Conservation (phyloP, 2,888 invertebrate genomes). For the Hirtodrosophila trivittata region DNA sequence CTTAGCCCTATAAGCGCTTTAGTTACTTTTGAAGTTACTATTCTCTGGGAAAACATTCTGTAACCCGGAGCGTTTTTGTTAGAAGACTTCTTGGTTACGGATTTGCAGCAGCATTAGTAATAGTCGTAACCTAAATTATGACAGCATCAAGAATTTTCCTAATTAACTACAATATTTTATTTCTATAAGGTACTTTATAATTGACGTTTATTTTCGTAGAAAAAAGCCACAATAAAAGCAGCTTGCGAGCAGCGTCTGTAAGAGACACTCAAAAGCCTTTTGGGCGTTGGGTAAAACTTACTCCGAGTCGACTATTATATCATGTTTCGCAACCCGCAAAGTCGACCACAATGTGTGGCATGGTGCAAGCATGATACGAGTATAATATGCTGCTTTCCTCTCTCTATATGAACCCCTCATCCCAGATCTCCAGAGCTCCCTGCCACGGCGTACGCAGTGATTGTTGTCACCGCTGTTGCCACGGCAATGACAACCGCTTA, state of each 20-base stretch:
- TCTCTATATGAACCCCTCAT: too few species aligned
- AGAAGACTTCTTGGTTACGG: too few species aligned
- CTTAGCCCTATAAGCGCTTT: too few species aligned
- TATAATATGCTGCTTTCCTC: constrained; percentile 40
- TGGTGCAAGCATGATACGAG: constrained; percentile 44
- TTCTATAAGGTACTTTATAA: constrained; percentile 9
- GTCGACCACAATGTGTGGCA: constrained; percentile 68
- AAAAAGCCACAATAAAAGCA: neutral
- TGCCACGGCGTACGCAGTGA: constrained; percentile 7
- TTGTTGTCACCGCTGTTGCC: constrained; percentile 21
- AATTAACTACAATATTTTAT: too few species aligned
- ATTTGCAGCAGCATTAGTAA: too few species aligned
- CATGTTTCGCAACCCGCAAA: constrained; percentile 56
- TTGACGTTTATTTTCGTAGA: constrained; percentile 2
- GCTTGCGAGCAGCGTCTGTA: constrained; percentile 7
- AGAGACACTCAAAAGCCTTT: constrained; percentile 3
- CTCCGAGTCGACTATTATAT: constrained; percentile 50
- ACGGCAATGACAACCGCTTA: constrained; percentile 15
- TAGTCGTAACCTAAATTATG: too few species aligned
- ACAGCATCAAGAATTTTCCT: too few species aligned
- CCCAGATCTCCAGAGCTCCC: neutral
- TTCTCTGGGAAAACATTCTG: too few species aligned
- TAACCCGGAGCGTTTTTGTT: too few species aligned
- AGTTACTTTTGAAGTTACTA: too few species aligned
- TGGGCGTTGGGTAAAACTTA: constrained; percentile 9